Base-by-base conservation (phyloP, 2,113 vertebrate species). In the Progne subis region DNA sequence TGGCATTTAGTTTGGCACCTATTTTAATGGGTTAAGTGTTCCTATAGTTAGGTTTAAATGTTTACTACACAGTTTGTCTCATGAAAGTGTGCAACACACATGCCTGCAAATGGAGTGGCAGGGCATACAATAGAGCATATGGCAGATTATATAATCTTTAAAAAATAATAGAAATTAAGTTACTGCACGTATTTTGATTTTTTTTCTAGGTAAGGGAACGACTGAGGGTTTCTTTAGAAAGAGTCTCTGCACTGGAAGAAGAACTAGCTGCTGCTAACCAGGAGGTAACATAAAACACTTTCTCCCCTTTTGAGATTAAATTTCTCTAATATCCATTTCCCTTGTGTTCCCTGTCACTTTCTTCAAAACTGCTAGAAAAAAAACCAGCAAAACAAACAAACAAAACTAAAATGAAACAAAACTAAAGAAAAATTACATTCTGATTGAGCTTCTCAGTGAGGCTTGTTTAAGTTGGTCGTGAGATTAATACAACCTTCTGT, bases 201-300 rank as follows among this genome's bases (percentile, higher is more conserved):
- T 98, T 97, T 97, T 98, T 98, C 95, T 97, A 99, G 99, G 99
- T 99, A 95, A 98, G 98, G 97, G 99, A 99, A 98, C 98, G 99
- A 98, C 98, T 99, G 97, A 98, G 99, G 89, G 99, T 99, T 98
- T 99, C 99, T 86, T 98, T 99, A 97, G 99, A 99, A 98, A 99
- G 99, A 98, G 99, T 99, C 95, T 99, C 99, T 72, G 99, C 98
- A 96, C 98, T 99, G 98, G 99, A 99, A 98, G 99, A 99, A 98
- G 99, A 99, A 98, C 98, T 99, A 93, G 98, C 99, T 94, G 98
- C 98, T 98, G 98, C 99, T 98, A 99, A 99, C 98, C 98, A 99
- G 98, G 99, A 99, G 99, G 99, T 99, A 98, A 98, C 93, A 95
- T 85, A 93, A 96, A 96, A 93, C 92, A 89, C 93, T 98, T 98